Conservation (phyloP, 2,797 vertebrate genomes). For the Parauchenoglanis punctatus region DNA sequence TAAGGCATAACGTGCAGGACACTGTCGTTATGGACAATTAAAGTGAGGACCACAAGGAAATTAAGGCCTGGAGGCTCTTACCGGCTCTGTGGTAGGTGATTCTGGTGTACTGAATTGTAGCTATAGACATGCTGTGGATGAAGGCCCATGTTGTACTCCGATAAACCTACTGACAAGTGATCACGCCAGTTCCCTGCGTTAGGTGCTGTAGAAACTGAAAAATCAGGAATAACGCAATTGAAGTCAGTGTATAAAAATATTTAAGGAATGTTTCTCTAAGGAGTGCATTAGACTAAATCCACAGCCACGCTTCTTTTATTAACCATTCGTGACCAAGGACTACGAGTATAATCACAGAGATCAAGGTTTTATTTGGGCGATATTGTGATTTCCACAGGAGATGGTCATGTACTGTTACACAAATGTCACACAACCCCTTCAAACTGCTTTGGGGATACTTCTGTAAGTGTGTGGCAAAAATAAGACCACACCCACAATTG, state of each 20-base stretch:
- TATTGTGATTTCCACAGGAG: neutral
- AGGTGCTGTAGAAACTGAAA: slow-evolving; percentile 79
- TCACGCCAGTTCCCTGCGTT: slow-evolving; percentile 83
- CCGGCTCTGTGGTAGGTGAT: slow-evolving; percentile 85
- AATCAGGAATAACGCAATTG: slow-evolving; percentile 13
- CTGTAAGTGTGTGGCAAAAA: neutral
- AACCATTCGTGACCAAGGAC: neutral
- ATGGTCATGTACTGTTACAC: neutral
- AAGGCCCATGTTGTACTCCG: slow-evolving; percentile 77
- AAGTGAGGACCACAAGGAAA: slow-evolving; percentile 63
- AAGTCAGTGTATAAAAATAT: neutral
- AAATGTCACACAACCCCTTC: neutral
- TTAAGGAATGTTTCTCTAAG: neutral
- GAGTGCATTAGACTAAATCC: neutral
- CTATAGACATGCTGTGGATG: slow-evolving; percentile 79
- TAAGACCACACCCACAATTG: neutral
- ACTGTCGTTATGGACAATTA: slow-evolving; percentile 63
- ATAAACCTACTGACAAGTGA: slow-evolving; percentile 73
- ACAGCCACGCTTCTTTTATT: neutral
- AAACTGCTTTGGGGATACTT: neutral
- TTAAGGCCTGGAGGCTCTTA: slow-evolving; percentile 71
- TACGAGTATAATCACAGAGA: neutral
- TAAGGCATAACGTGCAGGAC: slow-evolving; percentile 49
- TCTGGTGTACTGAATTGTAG: slow-evolving; percentile 79
- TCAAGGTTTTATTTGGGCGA: neutral